phyloP scores from a whole-genome alignment of 2,113 vertebrate genomes.

The Lagopus leucura region DNA sequence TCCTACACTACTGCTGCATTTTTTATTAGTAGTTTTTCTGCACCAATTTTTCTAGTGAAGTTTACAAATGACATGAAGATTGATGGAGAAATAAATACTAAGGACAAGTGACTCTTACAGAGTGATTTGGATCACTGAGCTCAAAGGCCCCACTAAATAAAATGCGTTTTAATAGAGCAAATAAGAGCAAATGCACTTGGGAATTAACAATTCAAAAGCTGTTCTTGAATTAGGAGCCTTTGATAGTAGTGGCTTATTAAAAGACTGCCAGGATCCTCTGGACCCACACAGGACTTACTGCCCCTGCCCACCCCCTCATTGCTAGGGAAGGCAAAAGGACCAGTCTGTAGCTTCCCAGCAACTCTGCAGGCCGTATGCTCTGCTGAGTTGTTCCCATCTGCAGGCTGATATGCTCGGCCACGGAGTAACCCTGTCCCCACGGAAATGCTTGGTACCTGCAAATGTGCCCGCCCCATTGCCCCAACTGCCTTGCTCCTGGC shows the following conservation, averaged over 20 bases:
- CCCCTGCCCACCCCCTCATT: fast-evolving
- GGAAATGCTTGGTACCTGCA: fast-evolving
- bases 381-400: fast-evolving
- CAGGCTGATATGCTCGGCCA: background rate
- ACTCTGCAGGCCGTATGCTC: fast-evolving
- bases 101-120: background rate
- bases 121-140: background rate
- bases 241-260: background rate
- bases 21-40: background rate
- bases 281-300: background rate
- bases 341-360: fast-evolving
- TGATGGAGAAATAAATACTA: conserved; percentile 4
- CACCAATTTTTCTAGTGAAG: background rate
- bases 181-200: background rate
- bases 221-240: background rate
- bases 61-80: background rate
- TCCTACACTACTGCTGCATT: fast-evolving
- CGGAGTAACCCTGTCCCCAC: fast-evolving
- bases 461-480: fast-evolving
- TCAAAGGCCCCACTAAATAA: background rate
- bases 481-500: fast-evolving
- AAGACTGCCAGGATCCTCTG: background rate
- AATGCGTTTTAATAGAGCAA: background rate
- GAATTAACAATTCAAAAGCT: background rate
- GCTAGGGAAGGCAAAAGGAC: background rate